Evolutionary conservation across 2,888 invertebrate genomes (phyloP), one percentile per base, ranked within the genome.

Genomic region (Hedya salicella): DNA sequence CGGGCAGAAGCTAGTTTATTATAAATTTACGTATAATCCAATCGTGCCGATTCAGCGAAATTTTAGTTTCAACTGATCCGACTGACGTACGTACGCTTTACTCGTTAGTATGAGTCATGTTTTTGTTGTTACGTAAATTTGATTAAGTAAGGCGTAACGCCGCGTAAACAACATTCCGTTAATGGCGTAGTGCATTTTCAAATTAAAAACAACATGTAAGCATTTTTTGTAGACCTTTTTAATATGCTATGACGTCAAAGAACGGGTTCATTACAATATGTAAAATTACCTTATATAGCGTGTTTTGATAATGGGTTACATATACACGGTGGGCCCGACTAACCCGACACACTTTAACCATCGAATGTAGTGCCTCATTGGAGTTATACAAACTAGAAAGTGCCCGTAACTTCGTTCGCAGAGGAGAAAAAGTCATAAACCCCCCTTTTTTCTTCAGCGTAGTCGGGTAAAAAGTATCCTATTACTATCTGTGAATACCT

Each of bases 181-280:
- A 61, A 66, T 66, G 54, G 30, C 48, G 61, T 44, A 57, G n/a
- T 48, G 40, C 53, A 61, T 61, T 61, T 60, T 49, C 42, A 13
- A 40, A 54, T 44, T 59, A 50, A 50, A 50, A 64, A 57, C 49
- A 57, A 48, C 40, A 21, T 16, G 32, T 36, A n/a, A 49, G 21
- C 48, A 53, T 36, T 19, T 49, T 54, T 42, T 53, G 14, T 54
- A 57, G 46, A 46, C n/a, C 30, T 36, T 39, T 36, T 36, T 2
- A 1, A 14, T 16, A 32, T 40, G 25, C 14, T 62, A 46, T 62
- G 66, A 66, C 54, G 66, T 66, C 60, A 66, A 54, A 9, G 50
- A 60, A n/a, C 30, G 32, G 25, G 17, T n/a, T 21, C 16, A n/a
- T 21, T 61, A 6, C 36, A 36, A 9, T 11, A 11, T 9, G 36